Percentiles rank a stretch among this genome's conserved stretches.
These are phyloP conservation scores for Lithodes maja DNA, from an alignment of 2,888 invertebrate species.

Conservation along the genomic window DNA sequence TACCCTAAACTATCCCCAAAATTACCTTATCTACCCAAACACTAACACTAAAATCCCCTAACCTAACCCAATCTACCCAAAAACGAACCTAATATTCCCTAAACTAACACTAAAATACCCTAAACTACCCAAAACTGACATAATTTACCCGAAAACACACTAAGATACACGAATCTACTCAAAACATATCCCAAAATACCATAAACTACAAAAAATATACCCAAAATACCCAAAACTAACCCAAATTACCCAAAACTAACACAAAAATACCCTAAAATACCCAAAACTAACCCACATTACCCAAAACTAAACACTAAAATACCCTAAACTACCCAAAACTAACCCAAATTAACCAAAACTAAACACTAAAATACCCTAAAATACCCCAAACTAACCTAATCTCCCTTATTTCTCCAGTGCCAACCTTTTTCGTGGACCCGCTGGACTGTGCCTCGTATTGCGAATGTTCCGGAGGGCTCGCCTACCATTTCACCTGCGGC, in stretches of 20 bases:
- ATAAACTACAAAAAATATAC: too few relatives aligned
- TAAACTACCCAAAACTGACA: too few relatives aligned
- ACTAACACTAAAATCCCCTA: background rate
- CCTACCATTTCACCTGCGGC: conserved; percentile 55
- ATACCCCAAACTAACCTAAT: background rate
- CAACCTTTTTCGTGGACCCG: conserved; percentile 56
- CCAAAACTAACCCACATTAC: background rate
- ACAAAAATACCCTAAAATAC: background rate
- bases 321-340: background rate
- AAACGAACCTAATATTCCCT: too few relatives aligned
- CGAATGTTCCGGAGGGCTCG: conserved; percentile 60
- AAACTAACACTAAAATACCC: too few relatives aligned
- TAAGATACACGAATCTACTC: background rate
- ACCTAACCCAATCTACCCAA: too few relatives aligned
- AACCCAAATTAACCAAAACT: background rate
- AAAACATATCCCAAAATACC: too few relatives aligned
- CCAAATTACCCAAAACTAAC: too few relatives aligned
- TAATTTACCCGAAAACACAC: background rate
- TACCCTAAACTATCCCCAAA: background rate
- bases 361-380: background rate
- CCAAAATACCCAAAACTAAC: too few relatives aligned
- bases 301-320: background rate
- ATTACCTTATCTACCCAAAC: background rate
- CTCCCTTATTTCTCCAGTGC: background rate
- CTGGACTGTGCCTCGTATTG: conserved; percentile 56